Evolutionary conservation across 2,797 vertebrate species (phyloP).

Genomic region (Oophaga sylvatica): DNA sequence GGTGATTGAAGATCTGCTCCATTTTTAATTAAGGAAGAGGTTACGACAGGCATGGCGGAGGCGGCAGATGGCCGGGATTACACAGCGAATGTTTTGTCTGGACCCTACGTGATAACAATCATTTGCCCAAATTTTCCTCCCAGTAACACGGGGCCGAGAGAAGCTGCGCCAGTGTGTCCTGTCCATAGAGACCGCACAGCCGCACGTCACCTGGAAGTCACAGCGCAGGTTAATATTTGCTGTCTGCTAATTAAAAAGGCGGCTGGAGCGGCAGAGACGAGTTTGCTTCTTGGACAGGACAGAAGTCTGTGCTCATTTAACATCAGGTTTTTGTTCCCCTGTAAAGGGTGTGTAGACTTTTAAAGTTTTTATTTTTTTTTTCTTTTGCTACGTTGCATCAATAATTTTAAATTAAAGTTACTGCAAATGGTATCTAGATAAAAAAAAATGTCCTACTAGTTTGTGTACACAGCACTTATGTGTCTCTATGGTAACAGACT

Average conservation of each 20-base stretch:
- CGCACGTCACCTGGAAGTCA: slow-evolving; percentile 17
- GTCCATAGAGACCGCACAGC: slow-evolving; percentile 1
- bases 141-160: not conserved
- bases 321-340: too few species aligned
- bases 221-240: not conserved
- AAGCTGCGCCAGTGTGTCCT: not conserved
- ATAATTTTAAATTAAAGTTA: not conserved
- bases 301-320: too few species aligned
- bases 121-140: not conserved
- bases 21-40: slow-evolving; percentile 15
- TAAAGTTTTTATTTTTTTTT: too few species aligned
- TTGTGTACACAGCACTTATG: too few species aligned
- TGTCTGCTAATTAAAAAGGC: slow-evolving; percentile 29
- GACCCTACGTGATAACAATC: not conserved
- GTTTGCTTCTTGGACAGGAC: not conserved
- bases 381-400: not conserved
- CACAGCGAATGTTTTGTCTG: not conserved
- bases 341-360: not conserved
- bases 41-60: not conserved
- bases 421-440: not conserved
- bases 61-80: slow-evolving; percentile 8
- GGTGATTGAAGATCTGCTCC: not conserved
- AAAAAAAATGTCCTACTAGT: not conserved
- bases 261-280: not conserved
- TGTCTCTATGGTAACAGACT: too few species aligned